These are phyloP conservation scores for Rhinoraja longicauda DNA, from an alignment of 2,797 vertebrate genomes.

Conservation along the genomic window DNA sequence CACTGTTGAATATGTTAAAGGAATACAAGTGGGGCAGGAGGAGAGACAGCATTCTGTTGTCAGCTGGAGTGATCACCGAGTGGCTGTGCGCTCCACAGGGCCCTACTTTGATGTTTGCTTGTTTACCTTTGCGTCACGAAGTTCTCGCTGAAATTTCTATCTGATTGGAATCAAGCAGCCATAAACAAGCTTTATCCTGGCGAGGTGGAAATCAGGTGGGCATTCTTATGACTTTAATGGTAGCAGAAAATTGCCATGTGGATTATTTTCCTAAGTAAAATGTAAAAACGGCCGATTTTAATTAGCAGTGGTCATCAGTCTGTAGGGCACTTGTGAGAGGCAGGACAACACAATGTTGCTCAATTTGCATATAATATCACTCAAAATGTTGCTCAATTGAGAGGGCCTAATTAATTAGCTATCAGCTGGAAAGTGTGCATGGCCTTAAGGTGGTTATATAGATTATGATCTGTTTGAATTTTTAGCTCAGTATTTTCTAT, in stretches of 20 bases:
- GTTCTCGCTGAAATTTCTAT: neutral
- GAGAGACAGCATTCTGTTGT: neutral
- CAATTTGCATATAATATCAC: neutral
- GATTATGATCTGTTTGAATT: neutral
- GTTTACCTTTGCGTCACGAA: neutral
- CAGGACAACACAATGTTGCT: neutral
- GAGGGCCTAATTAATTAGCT: slow-evolving; percentile 19
- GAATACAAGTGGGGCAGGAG: neutral
- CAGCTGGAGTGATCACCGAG: neutral
- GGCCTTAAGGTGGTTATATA: neutral
- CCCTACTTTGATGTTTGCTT: neutral
- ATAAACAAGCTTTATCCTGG: neutral
- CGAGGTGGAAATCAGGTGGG: neutral
- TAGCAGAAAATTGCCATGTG: slow-evolving; percentile 1
- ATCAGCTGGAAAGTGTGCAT: neutral
- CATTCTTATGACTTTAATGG: neutral
- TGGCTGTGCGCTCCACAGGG: neutral
- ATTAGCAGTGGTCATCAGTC: neutral
- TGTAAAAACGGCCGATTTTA: neutral
- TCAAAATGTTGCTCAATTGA: slow-evolving; percentile 9
- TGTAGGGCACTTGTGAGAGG: neutral
- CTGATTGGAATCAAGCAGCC: neutral
- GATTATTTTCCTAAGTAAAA: neutral
- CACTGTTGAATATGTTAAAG: neutral
- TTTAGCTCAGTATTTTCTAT: neutral